phyloP scores from a whole-genome alignment of 2,113 vertebrate genomes.

The Nestor notabilis region DNA sequence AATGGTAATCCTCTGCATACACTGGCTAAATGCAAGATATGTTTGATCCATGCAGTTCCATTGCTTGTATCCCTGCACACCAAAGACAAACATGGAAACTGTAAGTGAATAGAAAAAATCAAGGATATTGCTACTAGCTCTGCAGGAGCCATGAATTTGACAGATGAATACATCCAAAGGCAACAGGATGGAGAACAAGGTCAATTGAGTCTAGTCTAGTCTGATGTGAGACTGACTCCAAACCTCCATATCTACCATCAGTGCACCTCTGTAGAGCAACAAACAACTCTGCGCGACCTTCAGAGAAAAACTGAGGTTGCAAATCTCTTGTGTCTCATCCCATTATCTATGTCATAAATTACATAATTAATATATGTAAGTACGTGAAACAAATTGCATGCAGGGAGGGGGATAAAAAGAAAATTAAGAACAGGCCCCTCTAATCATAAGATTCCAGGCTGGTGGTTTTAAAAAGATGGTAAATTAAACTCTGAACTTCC shows the following conservation, averaged over 20 bases:
- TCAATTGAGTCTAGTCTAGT: not conserved
- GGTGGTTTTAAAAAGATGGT: not conserved
- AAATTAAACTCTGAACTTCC: not conserved
- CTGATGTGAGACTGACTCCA: not conserved
- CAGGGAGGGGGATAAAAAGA: no score
- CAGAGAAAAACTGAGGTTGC: not conserved
- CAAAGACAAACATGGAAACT: not conserved
- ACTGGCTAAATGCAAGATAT: rapidly evolving
- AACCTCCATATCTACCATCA: not conserved
- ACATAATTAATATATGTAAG: not conserved
- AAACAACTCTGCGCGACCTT: not conserved
- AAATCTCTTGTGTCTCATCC: not conserved
- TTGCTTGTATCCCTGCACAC: not conserved
- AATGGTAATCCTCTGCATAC: not conserved
- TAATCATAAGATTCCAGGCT: not conserved
- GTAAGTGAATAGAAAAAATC: not conserved
- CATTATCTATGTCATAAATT: not conserved
- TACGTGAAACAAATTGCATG: not conserved
- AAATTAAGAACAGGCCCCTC: not conserved
- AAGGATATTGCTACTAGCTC: not conserved
- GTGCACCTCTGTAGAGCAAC: not conserved
- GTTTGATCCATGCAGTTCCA: not conserved
- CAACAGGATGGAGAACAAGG: not conserved
- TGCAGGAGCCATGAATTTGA: not conserved
- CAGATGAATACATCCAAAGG: not conserved